Base-by-base conservation (phyloP, 2,888 invertebrate genomes). In the Esperia sulphurella region DNA sequence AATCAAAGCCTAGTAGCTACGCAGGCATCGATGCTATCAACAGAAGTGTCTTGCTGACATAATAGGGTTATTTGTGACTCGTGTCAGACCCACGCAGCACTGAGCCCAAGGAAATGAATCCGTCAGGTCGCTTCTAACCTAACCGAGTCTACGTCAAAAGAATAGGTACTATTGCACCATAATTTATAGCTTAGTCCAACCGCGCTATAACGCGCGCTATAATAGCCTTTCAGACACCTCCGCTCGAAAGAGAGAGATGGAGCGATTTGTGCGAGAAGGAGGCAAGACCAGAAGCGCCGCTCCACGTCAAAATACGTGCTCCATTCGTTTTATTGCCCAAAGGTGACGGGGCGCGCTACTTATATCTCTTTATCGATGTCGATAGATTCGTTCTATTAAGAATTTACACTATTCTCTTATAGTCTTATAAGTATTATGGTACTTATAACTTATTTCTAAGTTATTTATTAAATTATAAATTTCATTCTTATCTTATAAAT, bases 231-330 rank as follows among this genome's bases (percentile, higher is more conserved):
- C 83, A 80, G 83, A 83, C 84, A 85, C 85, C 82, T 83, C 72
- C 58, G 72, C 62, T 54, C 57, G 86, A 53, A 73, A 28, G 72
- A 85, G 38, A 8, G 77, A 57, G 83, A 87, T 53, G 60, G 39
- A 48, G 58, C 57, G 58, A 75, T 75, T 49, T 39, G 79, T 14
- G 56, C 46, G 76, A 87, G 57, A 7, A 70, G 55, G 83, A 84
- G 10, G 62, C 54, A 54, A 51, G 84, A 87, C 85, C 89, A 89
- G 89, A 89, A 89, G 89, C 89, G 89, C 89, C 89, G 87, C 87
- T 86, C 79, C 78, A 85, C 89, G 89, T 89, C 89, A 88, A 89
- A 89, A 89, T 89, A 89, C 89, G 88, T 87, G 89, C 83, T 82
- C 81, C 84, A 83, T 84, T 89, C 88, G 89, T 88, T 89, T 89